Base-by-base conservation (phyloP, 2,797 vertebrate species). In the Eremophila alpestris region DNA sequence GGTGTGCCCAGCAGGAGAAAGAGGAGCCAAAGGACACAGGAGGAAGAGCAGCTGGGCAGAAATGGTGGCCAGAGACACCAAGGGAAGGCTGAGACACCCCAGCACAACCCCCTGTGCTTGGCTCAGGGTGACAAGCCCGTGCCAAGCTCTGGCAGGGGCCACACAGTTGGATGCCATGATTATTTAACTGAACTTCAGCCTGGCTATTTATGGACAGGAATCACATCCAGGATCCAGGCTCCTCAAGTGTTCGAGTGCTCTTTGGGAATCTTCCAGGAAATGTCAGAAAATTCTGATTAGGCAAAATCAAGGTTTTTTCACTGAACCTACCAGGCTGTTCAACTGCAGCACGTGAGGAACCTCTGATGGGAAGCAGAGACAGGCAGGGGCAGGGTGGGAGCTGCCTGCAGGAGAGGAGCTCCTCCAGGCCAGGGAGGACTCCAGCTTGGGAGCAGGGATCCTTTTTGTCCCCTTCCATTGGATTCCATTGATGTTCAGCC, bases 161-260 rank as follows among this genome's bases (percentile, higher is more conserved):
- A 63, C 49, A 6, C 0, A 0, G 11, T n/a, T 68, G 84, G 62
- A 58, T 88, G 76, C 41, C 40, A 11, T 6, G 46, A 5, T 88
- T 83, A 58, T 87, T 93, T 58, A 90, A 68, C 84, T 91, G 78
- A 70, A 45, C 56, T 46, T 54, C 68, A 95, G 71, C 82, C 60
- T 80, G 85, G 82, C 87, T 96, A 85, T 96, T 96, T 95, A 94
- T 89, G 93, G 94, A 58, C 84, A 87, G 87, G 59, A 93, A 87
- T 70, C 64, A 40, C 16, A 49, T 1, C 79, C 91, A 85, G 91
- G 43, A 74, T 48, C 79, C 93, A 85, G 87, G 71, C 79, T 83
- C 62, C 71, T 55, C 16, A 83, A 90, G 51, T 5, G 7, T 59
- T 74, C 21, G 62, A 95, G 78, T 63, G 87, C 59, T 89, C 43